Evolutionary conservation across 2,113 vertebrate genomes (phyloP).

Genomic region (Tauraco erythrolophus): DNA sequence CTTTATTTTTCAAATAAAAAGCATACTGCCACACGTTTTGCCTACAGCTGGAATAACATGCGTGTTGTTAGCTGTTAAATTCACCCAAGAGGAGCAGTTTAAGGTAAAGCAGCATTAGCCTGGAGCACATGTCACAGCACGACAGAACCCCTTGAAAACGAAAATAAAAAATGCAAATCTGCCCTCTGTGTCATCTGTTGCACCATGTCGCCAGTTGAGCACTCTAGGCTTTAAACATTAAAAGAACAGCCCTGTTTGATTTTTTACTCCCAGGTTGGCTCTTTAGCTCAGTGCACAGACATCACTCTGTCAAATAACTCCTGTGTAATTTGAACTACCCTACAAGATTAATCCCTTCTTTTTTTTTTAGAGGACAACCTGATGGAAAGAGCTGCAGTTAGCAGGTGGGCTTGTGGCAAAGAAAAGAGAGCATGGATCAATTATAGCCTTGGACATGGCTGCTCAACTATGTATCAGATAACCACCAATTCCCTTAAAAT

Average conservation of each 20-base stretch:
- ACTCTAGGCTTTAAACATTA: conserved; percentile 32
- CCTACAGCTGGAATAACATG: conserved; percentile 49
- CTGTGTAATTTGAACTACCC: conserved; percentile 58
- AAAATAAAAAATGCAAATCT: conserved; percentile 29
- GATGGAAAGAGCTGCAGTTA: conserved; percentile 71
- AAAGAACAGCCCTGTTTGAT: background rate
- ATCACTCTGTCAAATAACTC: conserved; percentile 45
- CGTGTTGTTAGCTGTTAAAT: conserved; percentile 8
- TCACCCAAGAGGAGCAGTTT: conserved; percentile 21
- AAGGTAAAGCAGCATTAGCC: conserved; percentile 32
- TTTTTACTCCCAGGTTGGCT: background rate
- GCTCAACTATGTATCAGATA: conserved; percentile 72
- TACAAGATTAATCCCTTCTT: conserved; percentile 60
- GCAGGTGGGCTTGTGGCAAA: conserved; percentile 69
- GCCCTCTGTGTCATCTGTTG: background rate
- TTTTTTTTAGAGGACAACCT: conserved; percentile 63
- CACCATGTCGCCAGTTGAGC: background rate
- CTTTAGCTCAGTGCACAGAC: conserved; percentile 33
- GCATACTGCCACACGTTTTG: background rate
- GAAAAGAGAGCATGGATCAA: conserved; percentile 68
- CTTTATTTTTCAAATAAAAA: conserved; percentile 25
- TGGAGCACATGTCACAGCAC: background rate
- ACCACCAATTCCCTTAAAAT: conserved; percentile 75
- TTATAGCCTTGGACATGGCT: conserved; percentile 72
- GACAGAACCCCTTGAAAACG: conserved; percentile 11